Percentiles rank a stretch among this genome's conserved stretches.
These are phyloP conservation scores for Ptyas mucosa DNA, from an alignment of 2,113 vertebrate species.

Conservation along the genomic window DNA sequence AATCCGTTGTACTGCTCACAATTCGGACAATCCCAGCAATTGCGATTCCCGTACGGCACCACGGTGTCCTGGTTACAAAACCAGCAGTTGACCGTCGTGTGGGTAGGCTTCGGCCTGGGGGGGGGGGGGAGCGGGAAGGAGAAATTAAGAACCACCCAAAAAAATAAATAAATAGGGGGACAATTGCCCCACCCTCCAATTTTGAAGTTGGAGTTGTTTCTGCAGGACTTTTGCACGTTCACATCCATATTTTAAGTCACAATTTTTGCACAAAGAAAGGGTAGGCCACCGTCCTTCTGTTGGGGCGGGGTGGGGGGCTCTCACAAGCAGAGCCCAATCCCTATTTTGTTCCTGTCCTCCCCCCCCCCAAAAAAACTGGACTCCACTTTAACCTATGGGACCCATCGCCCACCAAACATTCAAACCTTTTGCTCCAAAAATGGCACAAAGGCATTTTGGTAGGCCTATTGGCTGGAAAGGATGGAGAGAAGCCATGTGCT, in stretches of 20 bases:
- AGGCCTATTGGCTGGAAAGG: neutral
- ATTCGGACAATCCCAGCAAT: constrained; percentile 97
- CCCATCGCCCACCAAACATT: neutral
- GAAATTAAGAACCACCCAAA: too few species aligned
- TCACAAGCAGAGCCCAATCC: neutral
- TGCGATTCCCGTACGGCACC: constrained; percentile 94
- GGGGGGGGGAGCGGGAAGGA: neutral
- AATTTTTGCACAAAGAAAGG: neutral
- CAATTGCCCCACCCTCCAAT: rapidly evolving
- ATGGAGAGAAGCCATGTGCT: neutral
- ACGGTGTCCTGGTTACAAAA: constrained; percentile 90
- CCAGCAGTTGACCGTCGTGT: constrained; percentile 93
- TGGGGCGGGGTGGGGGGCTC: rapidly evolving
- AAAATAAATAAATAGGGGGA: neutral
- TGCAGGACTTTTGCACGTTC: neutral
- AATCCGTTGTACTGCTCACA: constrained; percentile 99
- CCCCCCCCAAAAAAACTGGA: neutral
- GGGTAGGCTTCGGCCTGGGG: constrained; percentile 82
- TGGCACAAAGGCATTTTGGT: neutral
- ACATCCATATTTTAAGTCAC: neutral
- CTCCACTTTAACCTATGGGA: neutral
- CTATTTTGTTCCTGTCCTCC: neutral
- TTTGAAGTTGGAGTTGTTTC: neutral
- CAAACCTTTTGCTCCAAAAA: neutral
- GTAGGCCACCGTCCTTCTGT: neutral